Evolutionary conservation across 2,113 vertebrate genomes (phyloP), one percentile per base, ranked within the genome.

Genomic region (Percina caprodes): DNA sequence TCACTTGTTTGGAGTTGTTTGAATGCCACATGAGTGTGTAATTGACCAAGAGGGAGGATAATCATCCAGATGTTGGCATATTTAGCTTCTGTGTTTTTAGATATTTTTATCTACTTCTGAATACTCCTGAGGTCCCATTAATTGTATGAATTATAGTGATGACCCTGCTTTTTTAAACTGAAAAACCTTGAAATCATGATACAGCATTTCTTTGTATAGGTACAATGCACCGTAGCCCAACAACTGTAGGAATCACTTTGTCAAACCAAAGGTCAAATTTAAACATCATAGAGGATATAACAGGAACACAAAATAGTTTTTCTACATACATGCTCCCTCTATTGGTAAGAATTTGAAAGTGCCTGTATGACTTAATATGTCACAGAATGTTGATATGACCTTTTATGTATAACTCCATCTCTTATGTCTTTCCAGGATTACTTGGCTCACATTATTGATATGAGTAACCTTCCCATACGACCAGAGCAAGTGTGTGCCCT

Each of bases 401-500:
- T 56, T 80, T 70, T 24, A 63, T 72, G 33, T 35, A 0, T 60
- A 46, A 68, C 19, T 59, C n/a, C 2, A 2, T 63, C 24, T 49
- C 23, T 81, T 1, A 15, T 90, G 13, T 88, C 23, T 0, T 79
- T 55, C 18, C 89, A 99, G 98, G 97, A 98, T 85, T 99, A 99
- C 91, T 94, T 99, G 86, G 95, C 97, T 84, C 96, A 97, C 89
- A 98, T 99, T 84, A 99, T 99, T 0, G 98, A 99, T 1, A 88
- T 91, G 0, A 93, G 94, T 0, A 95, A 96, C 79, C 96, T 98
- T 2, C 94, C 96, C 46, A 96, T 99, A 83, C 92, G 91, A 2
- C 97, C 98, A 0, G 98, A 99, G 71, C 97, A 99, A 90, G 98
- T 99, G 84, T 97, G 96, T 1, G 96, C 94, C 0, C 96, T 99